phyloP scores from a whole-genome alignment of 2,888 invertebrate species.

The Neoscelio sp. region DNA sequence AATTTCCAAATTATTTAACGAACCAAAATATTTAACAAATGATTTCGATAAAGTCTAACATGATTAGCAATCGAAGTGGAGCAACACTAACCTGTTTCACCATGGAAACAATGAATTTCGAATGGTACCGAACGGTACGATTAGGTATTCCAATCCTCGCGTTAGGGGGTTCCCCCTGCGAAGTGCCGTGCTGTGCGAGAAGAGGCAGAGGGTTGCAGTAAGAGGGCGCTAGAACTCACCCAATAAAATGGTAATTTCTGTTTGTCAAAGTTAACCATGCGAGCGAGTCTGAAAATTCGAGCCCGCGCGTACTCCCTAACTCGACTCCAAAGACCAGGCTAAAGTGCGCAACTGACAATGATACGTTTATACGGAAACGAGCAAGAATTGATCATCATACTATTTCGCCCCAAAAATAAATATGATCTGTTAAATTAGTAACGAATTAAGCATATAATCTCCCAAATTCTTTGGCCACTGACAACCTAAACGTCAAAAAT shows the following conservation, averaged over 20 bases:
- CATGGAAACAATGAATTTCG: conserved; percentile 77
- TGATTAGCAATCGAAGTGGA: conserved; percentile 64
- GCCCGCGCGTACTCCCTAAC: conserved; percentile 81
- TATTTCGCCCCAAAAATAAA: conserved; percentile 49
- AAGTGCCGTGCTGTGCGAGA: conserved; percentile 68
- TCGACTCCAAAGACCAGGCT: conserved; percentile 81
- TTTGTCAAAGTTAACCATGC: conserved; percentile 87
- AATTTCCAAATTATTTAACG: conserved; percentile 6
- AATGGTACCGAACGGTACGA: conserved; percentile 78
- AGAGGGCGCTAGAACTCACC: conserved; percentile 81
- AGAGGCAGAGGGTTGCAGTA: conserved; percentile 71
- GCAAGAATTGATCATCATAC: conserved; percentile 33
- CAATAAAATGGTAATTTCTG: conserved; percentile 90
- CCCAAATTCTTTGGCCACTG: too few species aligned
- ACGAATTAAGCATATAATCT: background rate
- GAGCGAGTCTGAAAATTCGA: conserved; percentile 82
- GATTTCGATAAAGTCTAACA: conserved; percentile 48
- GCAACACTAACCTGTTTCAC: conserved; percentile 63
- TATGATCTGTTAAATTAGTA: conserved; percentile 17
- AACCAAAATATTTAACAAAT: conserved; percentile 36
- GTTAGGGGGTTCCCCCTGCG: conserved; percentile 70
- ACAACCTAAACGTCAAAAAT: too few species aligned
- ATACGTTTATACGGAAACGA: conserved; percentile 72
- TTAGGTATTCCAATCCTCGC: conserved; percentile 82
- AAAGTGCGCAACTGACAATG: conserved; percentile 75